Base-by-base conservation (phyloP, 2,888 invertebrate genomes). In the Eupithecia subumbrata region DNA sequence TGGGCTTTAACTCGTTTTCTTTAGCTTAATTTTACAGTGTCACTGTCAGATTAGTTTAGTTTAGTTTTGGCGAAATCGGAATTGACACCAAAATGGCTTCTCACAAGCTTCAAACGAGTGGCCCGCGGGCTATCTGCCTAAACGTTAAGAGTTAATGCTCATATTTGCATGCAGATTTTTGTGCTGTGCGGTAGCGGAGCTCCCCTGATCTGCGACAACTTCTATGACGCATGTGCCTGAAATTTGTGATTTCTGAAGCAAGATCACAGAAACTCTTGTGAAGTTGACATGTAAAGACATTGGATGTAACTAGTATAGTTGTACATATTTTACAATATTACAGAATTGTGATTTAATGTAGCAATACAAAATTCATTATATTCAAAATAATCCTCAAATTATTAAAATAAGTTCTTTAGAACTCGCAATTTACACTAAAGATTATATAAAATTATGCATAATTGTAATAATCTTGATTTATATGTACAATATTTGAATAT, bases 251-350 rank as follows among this genome's bases (percentile, higher is more conserved):
- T n/a, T 52, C 11, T n/a, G 52, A n/a, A 52, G n/a, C 52, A 52
- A 52, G n/a, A 52, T 0, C 9, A 52, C 52, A n/a, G n/a, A 52
- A 52, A 22, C 22, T 22, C 7, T 18, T 5, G 14, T 45, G 45
- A n/a, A 48, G 8, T 48, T 22, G 52, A 11, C n/a, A 48, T n/a
- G 48, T 48, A 52, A 52, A 52, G 52, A 11, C 52, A 56, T 56
- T 1, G 52, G 22, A 48, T 48, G 45, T 45, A 45, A 45, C 18
- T 45, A n/a, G 48, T n/a, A 43, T 37, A 30, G 43, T 71, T 52
- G 8, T 48, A 63, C 48, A 69, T 40, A 48, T 67, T 63, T 9
- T n/a, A 48, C 69, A 56, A 7, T 34, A 67, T 67, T 56, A 73
- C 18, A 60, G 25, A 60, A 60, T 60, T 60, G 60, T 60, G 60